These are phyloP conservation scores for Nymphalis io DNA, from an alignment of 1,140 invertebrate genomes.

Conservation along the genomic window DNA sequence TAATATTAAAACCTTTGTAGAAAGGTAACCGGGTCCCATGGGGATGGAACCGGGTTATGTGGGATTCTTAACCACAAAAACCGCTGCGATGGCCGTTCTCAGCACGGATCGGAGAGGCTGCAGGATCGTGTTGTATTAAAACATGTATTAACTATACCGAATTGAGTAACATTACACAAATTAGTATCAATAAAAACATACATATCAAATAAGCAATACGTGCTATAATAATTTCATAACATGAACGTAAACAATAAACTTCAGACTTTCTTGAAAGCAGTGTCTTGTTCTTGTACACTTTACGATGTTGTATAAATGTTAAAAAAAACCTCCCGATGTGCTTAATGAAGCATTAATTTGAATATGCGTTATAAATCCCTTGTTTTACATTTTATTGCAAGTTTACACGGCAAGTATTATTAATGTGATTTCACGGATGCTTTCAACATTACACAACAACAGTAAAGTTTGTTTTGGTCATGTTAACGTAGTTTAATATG, in stretches of 20 bases:
- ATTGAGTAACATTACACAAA: neutral
- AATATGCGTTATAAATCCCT: conserved; percentile 41
- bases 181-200: conserved; percentile 5
- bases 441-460: conserved; percentile 12
- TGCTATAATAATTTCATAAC: neutral
- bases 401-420: conserved; percentile 36
- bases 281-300: conserved; percentile 9
- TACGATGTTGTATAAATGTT: conserved; percentile 19
- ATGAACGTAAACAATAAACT: conserved; percentile 1
- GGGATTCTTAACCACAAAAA: too few relatives aligned
- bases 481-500: neutral
- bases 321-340: conserved; percentile 12
- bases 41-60: too few relatives aligned
- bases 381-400: conserved; percentile 41
- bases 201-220: neutral
- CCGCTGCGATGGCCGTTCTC: too few relatives aligned
- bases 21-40: too few relatives aligned
- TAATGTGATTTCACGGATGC: conserved; percentile 12
- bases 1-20: too few relatives aligned
- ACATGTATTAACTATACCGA: too few relatives aligned
- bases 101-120: too few relatives aligned
- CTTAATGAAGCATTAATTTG: conserved; percentile 45
- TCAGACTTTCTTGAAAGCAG: neutral
- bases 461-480: neutral
- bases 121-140: too few relatives aligned